Evolutionary conservation across 2,797 vertebrate species (phyloP), one percentile per base, ranked within the genome.

Genomic region (Psittacula echo): DNA sequence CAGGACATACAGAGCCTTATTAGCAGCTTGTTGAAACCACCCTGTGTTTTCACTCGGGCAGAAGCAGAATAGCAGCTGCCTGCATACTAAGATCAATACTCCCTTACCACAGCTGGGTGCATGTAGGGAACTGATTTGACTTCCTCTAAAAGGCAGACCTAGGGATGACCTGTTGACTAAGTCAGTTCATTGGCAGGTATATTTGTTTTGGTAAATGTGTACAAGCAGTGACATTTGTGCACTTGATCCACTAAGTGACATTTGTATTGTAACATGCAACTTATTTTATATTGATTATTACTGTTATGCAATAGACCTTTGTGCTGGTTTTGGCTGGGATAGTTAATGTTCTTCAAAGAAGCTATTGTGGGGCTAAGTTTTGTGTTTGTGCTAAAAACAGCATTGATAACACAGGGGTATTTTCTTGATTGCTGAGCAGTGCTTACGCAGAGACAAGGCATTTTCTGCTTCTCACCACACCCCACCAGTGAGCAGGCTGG

Each of bases 271-370:
- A 96, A 87, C 60, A 47, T 71, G 78, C 48, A 93, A 89, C 93
- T 97, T 89, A 95, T 95, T 95, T 97, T 95, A 82, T 89, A 44
- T 87, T 95, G 81, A 92, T 77, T 95, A 91, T 95, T 97, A 85
- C 64, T 90, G 42, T 83, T 83, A 94, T 90, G 53, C 89, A 92
- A 56, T 85, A 91, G 53, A 32, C 10, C 58, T 14, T 34, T 60
- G 7, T 47, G 12, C 19, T 53, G 13, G 4, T 65, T 91, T 58
- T 23, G 39, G 21, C 39, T 60, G 30, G 13, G 39, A 41, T 47
- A 37, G 70, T 51, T 64, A 64, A 64, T 64, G 62, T 58, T 51
- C 24, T 27, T 75, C 39, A 23, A 12, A 58, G 18, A 10, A 58
- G 17, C 21, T 50, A 50, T 19, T 19, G 56, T 11, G 32, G 16